Base-by-base conservation (phyloP, 2,888 invertebrate species). In the Dimorphilus gyrociliatus region DNA sequence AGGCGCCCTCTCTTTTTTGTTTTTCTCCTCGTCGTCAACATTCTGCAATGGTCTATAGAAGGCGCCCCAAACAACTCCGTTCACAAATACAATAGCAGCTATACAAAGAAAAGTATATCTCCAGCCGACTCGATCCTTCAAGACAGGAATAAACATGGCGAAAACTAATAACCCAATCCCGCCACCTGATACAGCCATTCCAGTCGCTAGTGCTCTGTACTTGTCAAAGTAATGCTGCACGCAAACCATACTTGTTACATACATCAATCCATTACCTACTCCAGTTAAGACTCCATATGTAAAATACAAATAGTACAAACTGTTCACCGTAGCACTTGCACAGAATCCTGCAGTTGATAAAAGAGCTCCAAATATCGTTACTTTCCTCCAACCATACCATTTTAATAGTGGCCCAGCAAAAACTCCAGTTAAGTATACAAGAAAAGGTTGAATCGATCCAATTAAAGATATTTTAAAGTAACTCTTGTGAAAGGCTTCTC, bases 361-460 rank as follows among this genome's bases (percentile, higher is more conserved):
- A 4, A 67, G 60, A 2, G 88, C 74, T 1, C 94, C 94, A 0
- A 72, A 74, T 36, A 94, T 81, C 0, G 90, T 90, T 30, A 90
- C 88, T 2, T 71, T 51, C 19, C 85, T 74, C 58, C 92, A 94
- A 13, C 92, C 92, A 67, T 81, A 90, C 44, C 79, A 76, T 67
- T 92, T 90, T 29, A 90, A 90, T 49, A 94, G 75, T 1, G 81
- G 78, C 50, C 88, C 84, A 16, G 90, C 86, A 47, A 94, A 73
- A 12, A 92, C 92, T 48, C 94, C 92, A 92, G 69, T 3, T 46
- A 44, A 15, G 25, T 18, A n/a, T n/a, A 29, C 7, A 30, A 17
- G 21, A 10, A 21, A 21, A 21, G 21, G 8, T 10, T 21, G 8
- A 10, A 21, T 10, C 8, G 8, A n/a, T 21, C 21, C 8, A 21